phyloP scores from a whole-genome alignment of 2,113 vertebrate genomes.

The Psephotus haematonotus region DNA sequence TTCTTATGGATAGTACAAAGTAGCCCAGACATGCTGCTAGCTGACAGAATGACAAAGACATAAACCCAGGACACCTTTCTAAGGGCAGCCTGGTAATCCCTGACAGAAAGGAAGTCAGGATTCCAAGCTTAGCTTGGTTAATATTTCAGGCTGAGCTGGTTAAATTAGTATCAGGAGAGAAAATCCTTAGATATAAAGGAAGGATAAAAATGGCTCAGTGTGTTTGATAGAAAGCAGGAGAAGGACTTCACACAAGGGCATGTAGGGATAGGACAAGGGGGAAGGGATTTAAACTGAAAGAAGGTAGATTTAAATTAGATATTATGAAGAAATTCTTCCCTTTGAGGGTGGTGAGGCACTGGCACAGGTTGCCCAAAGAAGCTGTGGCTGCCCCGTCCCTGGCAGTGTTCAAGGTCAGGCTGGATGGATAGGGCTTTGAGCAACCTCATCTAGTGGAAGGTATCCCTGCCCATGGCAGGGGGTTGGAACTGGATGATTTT shows the following conservation, averaged over 20 bases:
- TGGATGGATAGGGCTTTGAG: background rate
- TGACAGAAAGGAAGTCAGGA: background rate
- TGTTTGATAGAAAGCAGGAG: background rate
- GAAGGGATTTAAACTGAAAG: background rate
- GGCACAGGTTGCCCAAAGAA: background rate
- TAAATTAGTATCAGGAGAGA: background rate
- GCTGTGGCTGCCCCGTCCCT: background rate
- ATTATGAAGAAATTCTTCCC: background rate
- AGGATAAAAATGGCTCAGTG: background rate
- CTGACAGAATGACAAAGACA: background rate
- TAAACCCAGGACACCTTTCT: background rate
- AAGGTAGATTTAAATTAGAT: background rate
- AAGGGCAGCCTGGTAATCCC: background rate
- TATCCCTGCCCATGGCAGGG: background rate
- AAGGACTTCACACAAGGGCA: background rate
- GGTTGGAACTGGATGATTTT: background rate
- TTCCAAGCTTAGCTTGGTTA: background rate
- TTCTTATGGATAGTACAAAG: background rate
- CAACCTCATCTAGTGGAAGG: background rate
- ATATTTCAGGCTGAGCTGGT: background rate
- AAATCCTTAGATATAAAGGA: background rate
- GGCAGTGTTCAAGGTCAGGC: background rate
- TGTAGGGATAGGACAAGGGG: background rate
- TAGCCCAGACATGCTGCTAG: background rate
- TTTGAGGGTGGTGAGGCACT: background rate